Base-by-base conservation (phyloP, 2,113 vertebrate genomes). In the Conger conger region DNA sequence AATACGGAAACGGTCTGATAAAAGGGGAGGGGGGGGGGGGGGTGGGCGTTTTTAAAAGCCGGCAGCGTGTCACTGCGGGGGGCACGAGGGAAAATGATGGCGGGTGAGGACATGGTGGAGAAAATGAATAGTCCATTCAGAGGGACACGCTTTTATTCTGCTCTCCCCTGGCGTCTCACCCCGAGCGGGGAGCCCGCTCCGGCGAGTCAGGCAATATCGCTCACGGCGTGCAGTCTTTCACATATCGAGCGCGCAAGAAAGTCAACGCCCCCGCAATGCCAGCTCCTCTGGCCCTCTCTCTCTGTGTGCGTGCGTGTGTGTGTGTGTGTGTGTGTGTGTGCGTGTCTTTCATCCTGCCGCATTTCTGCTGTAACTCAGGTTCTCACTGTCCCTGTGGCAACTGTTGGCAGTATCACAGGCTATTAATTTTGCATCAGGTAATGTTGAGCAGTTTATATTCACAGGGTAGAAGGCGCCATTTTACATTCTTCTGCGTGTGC, bases 51-150 rank as follows among this genome's bases (percentile, higher is more conserved):
- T 88, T 84, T 86, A 86, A 57, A 81, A 54, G 78, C 42, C 42
- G 85, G 76, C 86, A 76, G 60, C 78, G 78, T 73, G 84, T 85
- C 83, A 80, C 85, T 85, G 86, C 81, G 45, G 86, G 87, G 76
- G 87, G 76, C 30, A 83, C 20, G 68, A 77, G 37, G 63, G 82
- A 63, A 87, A 85, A 89, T 85, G 87, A 87, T 87, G 84, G 86
- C 27, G 82, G 89, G 88, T 88, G 80, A 54, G 88, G 76, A 63
- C 92, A 85, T 88, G 88, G 83, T 89, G 86, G 23, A 90, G 88
- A 91, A 93, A 93, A 92, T 92, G 87, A 88, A 91, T 90, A 86
- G 86, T 88, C 76, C 79, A 82, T 92, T 91, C 86, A 91, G 88
- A 85, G 86, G 87, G 78, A 91, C 87, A 83, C 53, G 86, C 85